Percentiles rank a stretch among this genome's conserved stretches.
phyloP scores from a whole-genome alignment of 1,140 invertebrate genomes.

The Pomacea maculata region DNA sequence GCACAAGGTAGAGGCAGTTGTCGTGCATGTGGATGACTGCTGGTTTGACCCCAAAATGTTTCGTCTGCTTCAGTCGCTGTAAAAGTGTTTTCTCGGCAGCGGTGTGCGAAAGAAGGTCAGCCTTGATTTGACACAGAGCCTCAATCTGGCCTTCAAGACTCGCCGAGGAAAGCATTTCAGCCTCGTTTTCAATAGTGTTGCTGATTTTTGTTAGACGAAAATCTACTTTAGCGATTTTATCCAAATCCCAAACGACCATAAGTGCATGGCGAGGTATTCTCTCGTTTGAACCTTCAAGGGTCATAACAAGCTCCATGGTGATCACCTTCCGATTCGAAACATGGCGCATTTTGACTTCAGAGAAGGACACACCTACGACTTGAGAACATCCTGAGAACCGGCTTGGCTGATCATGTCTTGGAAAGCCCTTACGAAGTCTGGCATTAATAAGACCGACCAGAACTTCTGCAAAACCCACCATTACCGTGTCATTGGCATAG shows the following conservation, averaged over 20 bases:
- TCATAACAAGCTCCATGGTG: slow-evolving; percentile 6
- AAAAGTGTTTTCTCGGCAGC: background rate
- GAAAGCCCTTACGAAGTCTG: background rate
- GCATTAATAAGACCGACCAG: background rate
- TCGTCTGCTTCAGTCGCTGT: background rate
- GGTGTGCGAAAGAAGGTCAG: background rate
- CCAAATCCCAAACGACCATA: background rate
- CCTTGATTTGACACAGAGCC: slow-evolving; percentile 5
- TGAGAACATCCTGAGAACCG: background rate
- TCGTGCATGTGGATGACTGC: slow-evolving; percentile 7
- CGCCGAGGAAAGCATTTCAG: background rate
- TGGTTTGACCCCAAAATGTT: slow-evolving; percentile 10
- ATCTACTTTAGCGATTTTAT: slow-evolving; percentile 8
- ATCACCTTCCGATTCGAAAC: background rate
- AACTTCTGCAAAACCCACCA: slow-evolving; percentile 9
- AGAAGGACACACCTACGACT: slow-evolving; percentile 6
- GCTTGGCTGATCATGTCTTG: no score
- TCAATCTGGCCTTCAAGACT: background rate
- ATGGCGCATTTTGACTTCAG: slow-evolving; percentile 2
- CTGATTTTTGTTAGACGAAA: background rate
- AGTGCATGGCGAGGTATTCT: background rate
- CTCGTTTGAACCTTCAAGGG: slow-evolving; percentile 8
- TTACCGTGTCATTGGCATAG: slow-evolving; percentile 17
- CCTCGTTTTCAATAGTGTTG: background rate
- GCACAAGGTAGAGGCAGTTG: slow-evolving; percentile 14